Evolutionary conservation across 2,113 vertebrate genomes (phyloP), one percentile per base, ranked within the genome.

Genomic region (Orthonyx spaldingii): DNA sequence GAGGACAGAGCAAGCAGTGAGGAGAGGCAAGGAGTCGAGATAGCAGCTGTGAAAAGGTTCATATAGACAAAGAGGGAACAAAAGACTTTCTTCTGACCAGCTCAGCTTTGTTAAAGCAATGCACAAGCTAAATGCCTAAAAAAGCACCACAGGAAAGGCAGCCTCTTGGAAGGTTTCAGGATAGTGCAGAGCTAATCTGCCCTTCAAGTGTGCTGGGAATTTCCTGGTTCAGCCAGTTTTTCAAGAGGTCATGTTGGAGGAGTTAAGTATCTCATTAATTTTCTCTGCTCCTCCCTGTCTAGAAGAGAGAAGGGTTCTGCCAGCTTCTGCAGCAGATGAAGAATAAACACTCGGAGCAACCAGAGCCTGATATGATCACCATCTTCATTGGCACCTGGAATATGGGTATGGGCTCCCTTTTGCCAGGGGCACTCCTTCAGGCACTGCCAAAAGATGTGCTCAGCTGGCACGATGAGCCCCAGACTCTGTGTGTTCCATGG

Each of bases 291-390:
- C 88, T 97, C 79, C 22, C 7, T 92, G 53, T 93, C 35, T 95
- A 99, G 99, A 99, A 99, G 95, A 98, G 99, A 95, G 99, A 99
- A 93, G 99, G 99, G 3, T 99, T 99, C 96, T 99, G 99, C 94
- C 99, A 99, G 79, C 98, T 99, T 55, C 98, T 99, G 77, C 99
- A 99, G 95, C 99, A 99, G 96, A 99, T 99, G 99, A 99, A 99
- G 97, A 99, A 99, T 96, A 99, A 99, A 89, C 99, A 99, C 93
- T 99, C 99, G 0, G 99, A 98, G 74, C 99, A 99, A 95, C 98
- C 98, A 7, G 99, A 99, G 87, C 99, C 99, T 2, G 99, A 99
- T 96, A 99, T 99, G 99, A 99, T 99, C 97, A 99, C 98, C 52
- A 97, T 99, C 92, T 99, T 99, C 97, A 98, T 99, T 46, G 99